Conservation (phyloP, 2,113 vertebrate genomes). For the Carlito syrichta region DNA sequence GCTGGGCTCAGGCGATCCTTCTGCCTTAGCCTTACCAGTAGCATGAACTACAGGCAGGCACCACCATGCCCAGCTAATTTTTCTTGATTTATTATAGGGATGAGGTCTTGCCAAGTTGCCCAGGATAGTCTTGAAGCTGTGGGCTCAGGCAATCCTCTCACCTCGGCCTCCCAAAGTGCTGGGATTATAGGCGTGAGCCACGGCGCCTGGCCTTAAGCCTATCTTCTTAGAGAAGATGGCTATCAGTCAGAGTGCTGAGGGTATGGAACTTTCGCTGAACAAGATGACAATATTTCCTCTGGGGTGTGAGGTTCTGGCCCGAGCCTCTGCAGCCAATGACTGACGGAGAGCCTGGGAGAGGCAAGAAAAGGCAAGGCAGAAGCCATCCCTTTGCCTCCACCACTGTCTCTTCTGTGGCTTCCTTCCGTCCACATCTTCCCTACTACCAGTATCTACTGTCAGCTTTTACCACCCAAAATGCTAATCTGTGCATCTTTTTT, state of each 20-base stretch:
- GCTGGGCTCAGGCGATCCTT: no score
- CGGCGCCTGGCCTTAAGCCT: no score
- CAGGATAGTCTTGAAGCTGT: no score
- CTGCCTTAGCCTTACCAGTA: no score
- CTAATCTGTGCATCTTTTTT: neutral
- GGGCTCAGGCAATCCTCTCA: no score
- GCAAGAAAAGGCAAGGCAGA: neutral
- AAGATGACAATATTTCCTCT: neutral
- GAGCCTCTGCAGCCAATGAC: neutral
- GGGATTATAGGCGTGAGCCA: no score
- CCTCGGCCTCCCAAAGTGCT: no score
- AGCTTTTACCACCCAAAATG: neutral
- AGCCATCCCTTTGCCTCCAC: no score
- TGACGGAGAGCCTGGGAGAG: neutral
- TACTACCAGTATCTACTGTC: fast-evolving
- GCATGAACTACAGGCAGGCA: no score
- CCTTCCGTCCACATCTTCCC: neutral
- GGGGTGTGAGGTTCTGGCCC: neutral
- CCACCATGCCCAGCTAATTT: no score
- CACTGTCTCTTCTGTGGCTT: neutral
- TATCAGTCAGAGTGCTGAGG: neutral
- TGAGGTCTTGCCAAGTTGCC: no score
- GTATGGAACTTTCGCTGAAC: neutral
- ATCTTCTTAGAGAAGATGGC: neutral
- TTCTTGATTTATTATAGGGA: no score